Percentiles rank a stretch among this genome's conserved stretches.
Conservation (phyloP, 2,888 invertebrate genomes). For the Stomorhina lunata region DNA sequence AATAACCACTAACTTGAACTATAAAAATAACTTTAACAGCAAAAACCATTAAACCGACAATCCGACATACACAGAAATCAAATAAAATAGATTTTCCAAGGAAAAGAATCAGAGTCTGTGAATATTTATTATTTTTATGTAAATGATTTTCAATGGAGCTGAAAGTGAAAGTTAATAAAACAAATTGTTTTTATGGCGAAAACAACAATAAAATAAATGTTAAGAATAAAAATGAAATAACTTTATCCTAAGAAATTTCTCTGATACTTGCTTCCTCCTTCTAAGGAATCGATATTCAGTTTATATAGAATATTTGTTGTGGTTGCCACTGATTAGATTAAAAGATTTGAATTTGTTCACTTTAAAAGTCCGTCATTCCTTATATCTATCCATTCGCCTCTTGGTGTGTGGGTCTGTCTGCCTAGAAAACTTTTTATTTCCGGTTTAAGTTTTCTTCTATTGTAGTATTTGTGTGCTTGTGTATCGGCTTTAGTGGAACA, state of each 20-base stretch:
- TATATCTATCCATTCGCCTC: too few relatives aligned
- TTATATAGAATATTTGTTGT: too few relatives aligned
- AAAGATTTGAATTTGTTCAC: too few relatives aligned
- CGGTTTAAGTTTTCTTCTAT: not conserved
- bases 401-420: too few relatives aligned
- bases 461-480: not conserved
- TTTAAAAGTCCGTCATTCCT: too few relatives aligned
- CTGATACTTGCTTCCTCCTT: too few relatives aligned
- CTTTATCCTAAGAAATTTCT: too few relatives aligned
- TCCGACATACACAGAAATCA: not conserved
- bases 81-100: not conserved
- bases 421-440: not conserved
- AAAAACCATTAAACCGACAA: not conserved
- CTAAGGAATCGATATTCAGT: too few relatives aligned
- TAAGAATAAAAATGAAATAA: not conserved
- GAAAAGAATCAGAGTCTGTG: not conserved
- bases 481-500: not conserved
- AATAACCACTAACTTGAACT: not conserved
- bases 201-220: not conserved
- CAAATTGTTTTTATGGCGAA: not conserved
- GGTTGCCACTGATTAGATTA: too few relatives aligned
- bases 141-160: slow-evolving; percentile 18
- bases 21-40: not conserved
- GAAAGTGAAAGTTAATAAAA: slow-evolving; percentile 21
- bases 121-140: slow-evolving; percentile 33